Evolutionary conservation across 2,113 vertebrate genomes (phyloP).

Genomic region (Cepphus grylle): DNA sequence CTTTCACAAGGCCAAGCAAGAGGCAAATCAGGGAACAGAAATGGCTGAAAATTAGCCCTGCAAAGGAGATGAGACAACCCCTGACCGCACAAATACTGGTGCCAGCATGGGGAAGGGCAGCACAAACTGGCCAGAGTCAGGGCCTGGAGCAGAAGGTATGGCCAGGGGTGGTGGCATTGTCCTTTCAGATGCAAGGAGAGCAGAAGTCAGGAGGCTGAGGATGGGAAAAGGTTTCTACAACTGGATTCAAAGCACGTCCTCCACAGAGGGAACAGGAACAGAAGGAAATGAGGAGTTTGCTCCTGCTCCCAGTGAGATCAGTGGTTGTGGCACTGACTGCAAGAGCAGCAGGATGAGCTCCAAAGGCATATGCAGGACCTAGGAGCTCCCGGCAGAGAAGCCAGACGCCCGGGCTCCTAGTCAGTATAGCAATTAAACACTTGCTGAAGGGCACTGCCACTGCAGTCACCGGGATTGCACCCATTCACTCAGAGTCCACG

Average conservation of each 20-base stretch:
- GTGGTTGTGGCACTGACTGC: background rate
- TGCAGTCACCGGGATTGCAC: background rate
- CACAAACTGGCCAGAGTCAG: background rate
- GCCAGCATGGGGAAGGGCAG: background rate
- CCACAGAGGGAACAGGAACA: background rate
- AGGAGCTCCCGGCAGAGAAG: background rate
- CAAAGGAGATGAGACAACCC: background rate
- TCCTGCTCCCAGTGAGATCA: background rate
- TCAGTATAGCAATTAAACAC: background rate
- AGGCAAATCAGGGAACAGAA: background rate
- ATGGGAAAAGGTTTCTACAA: background rate
- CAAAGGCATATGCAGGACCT: fast-evolving
- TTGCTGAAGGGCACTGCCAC: background rate
- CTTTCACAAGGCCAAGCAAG: background rate
- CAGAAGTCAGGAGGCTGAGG: background rate
- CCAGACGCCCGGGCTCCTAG: fast-evolving
- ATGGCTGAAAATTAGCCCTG: background rate
- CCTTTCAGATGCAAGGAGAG: background rate
- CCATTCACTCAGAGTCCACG: background rate
- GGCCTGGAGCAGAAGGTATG: background rate
- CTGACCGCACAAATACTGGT: background rate
- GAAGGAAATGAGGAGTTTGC: background rate
- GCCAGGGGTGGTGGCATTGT: background rate
- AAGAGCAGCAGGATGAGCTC: background rate
- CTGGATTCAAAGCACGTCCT: background rate